phyloP scores from a whole-genome alignment of 2,797 vertebrate genomes.

The Coreius guichenoti region DNA sequence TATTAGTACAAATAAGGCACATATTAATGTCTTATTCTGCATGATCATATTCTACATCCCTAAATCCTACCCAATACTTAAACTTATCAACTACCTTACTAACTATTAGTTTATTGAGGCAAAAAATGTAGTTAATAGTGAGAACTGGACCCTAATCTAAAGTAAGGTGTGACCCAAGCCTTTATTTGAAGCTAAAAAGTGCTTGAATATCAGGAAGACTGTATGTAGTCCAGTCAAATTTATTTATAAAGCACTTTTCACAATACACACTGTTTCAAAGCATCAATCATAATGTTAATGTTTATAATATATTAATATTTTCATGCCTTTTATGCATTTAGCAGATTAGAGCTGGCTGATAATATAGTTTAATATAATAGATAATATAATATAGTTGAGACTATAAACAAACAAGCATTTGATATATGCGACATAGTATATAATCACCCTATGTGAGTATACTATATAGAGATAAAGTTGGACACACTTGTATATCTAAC shows the following conservation, averaged over 20 bases:
- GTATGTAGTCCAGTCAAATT: neutral
- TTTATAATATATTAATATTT: neutral
- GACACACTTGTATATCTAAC: too few species aligned
- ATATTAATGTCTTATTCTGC: too few species aligned
- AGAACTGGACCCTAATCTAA: too few species aligned
- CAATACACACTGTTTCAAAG: neutral
- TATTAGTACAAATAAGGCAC: too few species aligned
- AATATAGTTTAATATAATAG: neutral
- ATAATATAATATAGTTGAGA: too few species aligned
- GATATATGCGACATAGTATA: neutral
- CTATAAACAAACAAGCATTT: neutral
- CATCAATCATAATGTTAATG: neutral
- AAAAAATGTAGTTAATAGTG: too few species aligned
- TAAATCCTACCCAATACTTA: too few species aligned
- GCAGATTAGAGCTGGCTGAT: neutral
- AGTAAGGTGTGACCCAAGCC: neutral
- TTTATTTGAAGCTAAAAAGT: neutral
- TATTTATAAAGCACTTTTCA: neutral
- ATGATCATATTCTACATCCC: too few species aligned
- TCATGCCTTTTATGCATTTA: neutral
- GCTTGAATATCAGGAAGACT: neutral
- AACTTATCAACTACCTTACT: too few species aligned
- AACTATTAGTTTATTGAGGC: too few species aligned
- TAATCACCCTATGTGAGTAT: too few species aligned
- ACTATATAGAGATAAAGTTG: too few species aligned